phyloP scores from a whole-genome alignment of 2,888 invertebrate genomes.

The Pandemis heparana region DNA sequence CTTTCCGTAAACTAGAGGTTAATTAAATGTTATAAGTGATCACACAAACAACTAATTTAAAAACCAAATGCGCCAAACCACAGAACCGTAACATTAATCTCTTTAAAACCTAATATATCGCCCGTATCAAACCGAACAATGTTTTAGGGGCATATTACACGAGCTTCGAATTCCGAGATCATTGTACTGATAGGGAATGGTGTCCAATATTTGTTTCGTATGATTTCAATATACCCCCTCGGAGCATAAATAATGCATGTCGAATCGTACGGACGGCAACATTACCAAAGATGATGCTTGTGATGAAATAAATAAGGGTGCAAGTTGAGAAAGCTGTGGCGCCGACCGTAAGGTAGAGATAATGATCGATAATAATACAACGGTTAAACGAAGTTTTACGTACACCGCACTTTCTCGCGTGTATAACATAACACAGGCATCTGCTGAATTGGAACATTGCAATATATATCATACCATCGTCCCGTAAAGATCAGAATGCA shows the following conservation, averaged over 20 bases:
- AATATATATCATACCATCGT: slow-evolving; percentile 3
- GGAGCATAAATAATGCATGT: slow-evolving; percentile 81
- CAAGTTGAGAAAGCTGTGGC: slow-evolving; percentile 5
- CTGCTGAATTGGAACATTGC: slow-evolving; percentile 19
- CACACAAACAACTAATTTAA: slow-evolving; percentile 28
- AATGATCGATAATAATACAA: slow-evolving; percentile 70
- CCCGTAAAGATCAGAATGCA: slow-evolving; percentile 8
- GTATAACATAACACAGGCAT: slow-evolving; percentile 33
- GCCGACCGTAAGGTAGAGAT: slow-evolving; percentile 48
- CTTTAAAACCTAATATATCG: slow-evolving; percentile 41
- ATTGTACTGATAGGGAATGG: slow-evolving; percentile 41
- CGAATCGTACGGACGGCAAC: slow-evolving; percentile 62
- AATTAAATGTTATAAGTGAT: background rate
- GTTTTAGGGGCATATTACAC: slow-evolving; percentile 54
- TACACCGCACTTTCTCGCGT: slow-evolving; percentile 33
- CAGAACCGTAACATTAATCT: slow-evolving; percentile 42
- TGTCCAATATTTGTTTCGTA: slow-evolving; percentile 67
- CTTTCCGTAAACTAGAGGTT: background rate
- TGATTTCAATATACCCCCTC: slow-evolving; percentile 80
- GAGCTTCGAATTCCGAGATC: slow-evolving; percentile 58
- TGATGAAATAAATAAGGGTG: slow-evolving; percentile 24
- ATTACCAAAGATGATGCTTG: slow-evolving; percentile 13
- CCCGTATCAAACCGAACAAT: slow-evolving; percentile 49
- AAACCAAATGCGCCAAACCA: slow-evolving; percentile 43
- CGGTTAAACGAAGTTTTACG: slow-evolving; percentile 48